These are phyloP conservation scores for Micropoecilia bifurca DNA, from an alignment of 2,797 vertebrate species.

Conservation along the genomic window DNA sequence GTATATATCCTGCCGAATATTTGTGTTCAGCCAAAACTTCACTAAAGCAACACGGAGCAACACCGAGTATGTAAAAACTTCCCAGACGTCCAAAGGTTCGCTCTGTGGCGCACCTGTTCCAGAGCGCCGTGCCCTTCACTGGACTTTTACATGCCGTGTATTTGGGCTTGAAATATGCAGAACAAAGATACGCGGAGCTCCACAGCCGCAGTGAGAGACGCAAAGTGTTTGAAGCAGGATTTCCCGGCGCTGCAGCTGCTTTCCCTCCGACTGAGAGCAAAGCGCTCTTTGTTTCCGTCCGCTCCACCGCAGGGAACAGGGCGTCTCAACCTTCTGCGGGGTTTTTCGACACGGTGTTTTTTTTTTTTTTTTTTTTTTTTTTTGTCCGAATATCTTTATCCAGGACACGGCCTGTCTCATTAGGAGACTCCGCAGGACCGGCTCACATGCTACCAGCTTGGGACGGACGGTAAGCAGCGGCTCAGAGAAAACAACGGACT, in stretches of 20 bases:
- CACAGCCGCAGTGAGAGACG: conserved; percentile 22
- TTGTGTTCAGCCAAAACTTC: background rate
- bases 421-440: conserved; percentile 1
- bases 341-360: conserved; percentile 11
- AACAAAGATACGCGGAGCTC: conserved; percentile 7
- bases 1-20: background rate
- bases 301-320: conserved; percentile 13
- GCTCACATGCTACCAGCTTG: conserved; percentile 8
- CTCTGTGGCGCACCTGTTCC: background rate
- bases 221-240: conserved; percentile 25
- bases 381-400: conserved; percentile 14
- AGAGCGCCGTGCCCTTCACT: background rate
- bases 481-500: conserved; percentile 7
- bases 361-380: too few species aligned
- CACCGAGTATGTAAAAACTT: background rate
- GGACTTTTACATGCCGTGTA: background rate
- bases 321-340: conserved; percentile 16
- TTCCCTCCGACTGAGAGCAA: conserved; percentile 15
- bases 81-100: background rate
- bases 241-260: conserved; percentile 26
- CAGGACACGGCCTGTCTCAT: conserved; percentile 2
- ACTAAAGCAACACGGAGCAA: background rate
- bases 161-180: conserved; percentile 3
- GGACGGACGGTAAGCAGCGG: background rate
- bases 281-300: conserved; percentile 15